phyloP scores from a whole-genome alignment of 2,797 vertebrate species.

The Acrossocheilus wenchowensis region DNA sequence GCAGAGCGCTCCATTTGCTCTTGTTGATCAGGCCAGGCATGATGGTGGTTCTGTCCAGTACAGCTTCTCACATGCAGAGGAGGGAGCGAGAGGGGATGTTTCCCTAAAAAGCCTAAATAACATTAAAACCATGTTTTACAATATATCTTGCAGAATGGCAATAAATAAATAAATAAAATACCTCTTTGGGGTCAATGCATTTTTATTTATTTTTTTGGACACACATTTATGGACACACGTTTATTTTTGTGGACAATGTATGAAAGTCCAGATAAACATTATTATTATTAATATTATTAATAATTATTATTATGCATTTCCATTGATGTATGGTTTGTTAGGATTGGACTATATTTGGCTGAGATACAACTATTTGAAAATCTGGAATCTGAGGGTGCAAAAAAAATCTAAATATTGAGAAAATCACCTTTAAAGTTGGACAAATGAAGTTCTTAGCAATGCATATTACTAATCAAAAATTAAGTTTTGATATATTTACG shows the following conservation, averaged over 20 bases:
- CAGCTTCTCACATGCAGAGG: constrained; percentile 22
- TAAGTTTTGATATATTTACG: too few relatives aligned
- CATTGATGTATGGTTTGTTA: too few relatives aligned
- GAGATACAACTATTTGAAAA: too few relatives aligned
- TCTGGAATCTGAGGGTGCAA: too few relatives aligned
- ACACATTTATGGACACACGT: not conserved
- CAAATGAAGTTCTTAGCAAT: too few relatives aligned
- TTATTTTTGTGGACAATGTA: not conserved
- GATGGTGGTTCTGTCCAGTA: constrained; percentile 53
- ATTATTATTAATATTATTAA: not conserved
- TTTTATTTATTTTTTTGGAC: not conserved
- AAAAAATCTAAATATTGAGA: too few relatives aligned
- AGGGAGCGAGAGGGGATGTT: constrained; percentile 20
- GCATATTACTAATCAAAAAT: too few relatives aligned
- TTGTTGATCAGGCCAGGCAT: constrained; percentile 95
- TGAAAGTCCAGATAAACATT: not conserved
- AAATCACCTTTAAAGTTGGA: too few relatives aligned
- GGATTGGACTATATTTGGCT: too few relatives aligned
- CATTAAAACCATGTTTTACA: not conserved
- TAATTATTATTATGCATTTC: not conserved
- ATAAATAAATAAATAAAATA: not conserved
- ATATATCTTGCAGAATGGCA: not conserved
- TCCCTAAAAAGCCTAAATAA: constrained; percentile 26
- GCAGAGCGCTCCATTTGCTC: constrained; percentile 79
- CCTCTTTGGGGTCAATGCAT: not conserved